Evolutionary conservation across 2,888 invertebrate species (phyloP).

Genomic region (Tetanocera ferruginea): DNA sequence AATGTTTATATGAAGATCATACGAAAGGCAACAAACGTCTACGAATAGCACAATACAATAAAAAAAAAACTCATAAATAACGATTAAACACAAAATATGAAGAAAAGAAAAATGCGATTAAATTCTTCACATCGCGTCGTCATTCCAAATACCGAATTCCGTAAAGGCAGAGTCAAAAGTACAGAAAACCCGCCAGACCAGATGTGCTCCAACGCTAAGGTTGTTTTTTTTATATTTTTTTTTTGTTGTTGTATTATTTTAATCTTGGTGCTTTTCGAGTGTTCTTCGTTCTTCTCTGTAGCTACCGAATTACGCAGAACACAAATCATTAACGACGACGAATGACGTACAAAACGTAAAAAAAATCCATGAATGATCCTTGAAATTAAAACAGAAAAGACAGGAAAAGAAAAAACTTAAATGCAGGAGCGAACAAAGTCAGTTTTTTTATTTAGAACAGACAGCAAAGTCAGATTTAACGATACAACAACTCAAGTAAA

Average conservation of each 20-base stretch:
- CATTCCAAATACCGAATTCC: constrained; percentile 55
- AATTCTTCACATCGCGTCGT: constrained; percentile 50
- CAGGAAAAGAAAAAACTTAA: constrained; percentile 25
- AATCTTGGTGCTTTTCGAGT: constrained; percentile 19
- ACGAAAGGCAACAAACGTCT: neutral
- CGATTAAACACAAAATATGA: neutral
- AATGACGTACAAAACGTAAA: constrained; percentile 27
- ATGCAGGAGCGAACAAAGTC: constrained; percentile 11
- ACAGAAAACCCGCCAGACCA: constrained; percentile 39
- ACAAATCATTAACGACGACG: constrained; percentile 8
- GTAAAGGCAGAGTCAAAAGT: constrained; percentile 54
- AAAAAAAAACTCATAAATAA: neutral
- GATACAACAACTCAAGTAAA: neutral
- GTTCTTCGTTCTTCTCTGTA: constrained; percentile 34
- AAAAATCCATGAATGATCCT: constrained; percentile 32
- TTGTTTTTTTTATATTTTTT: constrained; percentile 18
- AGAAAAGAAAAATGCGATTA: constrained; percentile 12
- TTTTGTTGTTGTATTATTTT: constrained; percentile 4
- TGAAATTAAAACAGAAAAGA: constrained; percentile 22
- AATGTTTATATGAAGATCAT: neutral
- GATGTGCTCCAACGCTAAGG: constrained; percentile 36
- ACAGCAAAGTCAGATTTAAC: neutral
- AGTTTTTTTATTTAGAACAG: constrained; percentile 8
- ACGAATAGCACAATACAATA: neutral
- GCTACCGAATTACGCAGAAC: constrained; percentile 47